These are phyloP conservation scores for Syngnathoides biaculeatus DNA, from an alignment of 2,113 vertebrate species.

Conservation along the genomic window DNA sequence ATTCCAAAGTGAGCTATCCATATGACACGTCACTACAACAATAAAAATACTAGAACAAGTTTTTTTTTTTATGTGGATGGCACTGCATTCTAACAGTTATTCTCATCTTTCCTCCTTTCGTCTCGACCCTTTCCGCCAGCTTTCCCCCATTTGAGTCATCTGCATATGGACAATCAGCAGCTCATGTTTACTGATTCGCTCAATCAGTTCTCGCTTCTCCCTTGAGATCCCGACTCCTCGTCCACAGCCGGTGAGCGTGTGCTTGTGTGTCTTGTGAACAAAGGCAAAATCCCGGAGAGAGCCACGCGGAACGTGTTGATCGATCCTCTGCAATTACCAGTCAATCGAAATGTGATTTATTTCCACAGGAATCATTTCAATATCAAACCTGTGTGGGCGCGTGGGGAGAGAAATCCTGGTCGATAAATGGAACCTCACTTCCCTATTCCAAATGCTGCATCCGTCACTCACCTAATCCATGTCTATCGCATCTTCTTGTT, in stretches of 20 bases:
- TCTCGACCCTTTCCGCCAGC: conserved; percentile 18
- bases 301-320: conserved; percentile 72
- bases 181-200: conserved; percentile 72
- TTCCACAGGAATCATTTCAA: conserved; percentile 97
- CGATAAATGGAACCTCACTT: conserved; percentile 78
- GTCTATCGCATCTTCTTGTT: background rate
- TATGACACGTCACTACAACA: conserved; percentile 11
- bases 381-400: conserved; percentile 74
- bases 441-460: conserved; percentile 41
- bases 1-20: conserved; percentile 18
- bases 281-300: conserved; percentile 69
- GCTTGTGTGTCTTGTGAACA: conserved; percentile 25
- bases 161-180: conserved; percentile 65
- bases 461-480: conserved; percentile 31
- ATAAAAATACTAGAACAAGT: background rate
- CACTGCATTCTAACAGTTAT: background rate
- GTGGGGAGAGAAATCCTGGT: conserved; percentile 73
- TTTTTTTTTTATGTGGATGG: background rate
- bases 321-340: conserved; percentile 98
- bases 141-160: conserved; percentile 45
- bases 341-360: conserved; percentile 99
- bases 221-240: conserved; percentile 48
- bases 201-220: conserved; percentile 65
- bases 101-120: background rate
- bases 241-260: conserved; percentile 15